Conservation (phyloP, 2,797 vertebrate genomes). For the Helarctos malayanus region DNA sequence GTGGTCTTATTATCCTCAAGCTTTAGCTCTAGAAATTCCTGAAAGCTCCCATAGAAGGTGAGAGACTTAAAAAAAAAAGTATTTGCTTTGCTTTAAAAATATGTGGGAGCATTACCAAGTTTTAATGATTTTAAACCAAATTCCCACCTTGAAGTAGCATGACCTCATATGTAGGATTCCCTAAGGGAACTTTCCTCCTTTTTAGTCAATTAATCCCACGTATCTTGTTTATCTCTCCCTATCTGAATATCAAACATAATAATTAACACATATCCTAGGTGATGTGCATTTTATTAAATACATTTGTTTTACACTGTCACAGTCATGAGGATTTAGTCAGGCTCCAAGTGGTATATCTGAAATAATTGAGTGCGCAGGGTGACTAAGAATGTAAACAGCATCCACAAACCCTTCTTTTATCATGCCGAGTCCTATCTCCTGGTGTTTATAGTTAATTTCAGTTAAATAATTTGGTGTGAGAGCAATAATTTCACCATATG, state of each 20-base stretch:
- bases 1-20: background rate
- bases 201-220: conserved; percentile 2
- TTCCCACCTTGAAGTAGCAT: background rate
- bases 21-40: background rate
- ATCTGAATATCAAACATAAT: background rate
- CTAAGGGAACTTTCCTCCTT: background rate
- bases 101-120: background rate
- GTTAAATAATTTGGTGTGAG: background rate
- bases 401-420: background rate
- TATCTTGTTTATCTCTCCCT: background rate
- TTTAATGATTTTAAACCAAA: conserved; percentile 44
- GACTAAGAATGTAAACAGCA: background rate
- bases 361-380: background rate
- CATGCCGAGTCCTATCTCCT: background rate
- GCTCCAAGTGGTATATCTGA: background rate
- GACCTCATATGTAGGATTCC: background rate
- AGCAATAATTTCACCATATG: background rate
- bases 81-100: background rate
- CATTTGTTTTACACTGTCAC: conserved; percentile 61
- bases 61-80: background rate
- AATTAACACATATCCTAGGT: background rate
- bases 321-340: background rate
- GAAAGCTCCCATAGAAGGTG: background rate
- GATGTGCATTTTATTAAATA: conserved; percentile 50
- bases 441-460: background rate